Base-by-base conservation (phyloP, 2,797 vertebrate genomes). In the Gymnopithys bicolor region DNA sequence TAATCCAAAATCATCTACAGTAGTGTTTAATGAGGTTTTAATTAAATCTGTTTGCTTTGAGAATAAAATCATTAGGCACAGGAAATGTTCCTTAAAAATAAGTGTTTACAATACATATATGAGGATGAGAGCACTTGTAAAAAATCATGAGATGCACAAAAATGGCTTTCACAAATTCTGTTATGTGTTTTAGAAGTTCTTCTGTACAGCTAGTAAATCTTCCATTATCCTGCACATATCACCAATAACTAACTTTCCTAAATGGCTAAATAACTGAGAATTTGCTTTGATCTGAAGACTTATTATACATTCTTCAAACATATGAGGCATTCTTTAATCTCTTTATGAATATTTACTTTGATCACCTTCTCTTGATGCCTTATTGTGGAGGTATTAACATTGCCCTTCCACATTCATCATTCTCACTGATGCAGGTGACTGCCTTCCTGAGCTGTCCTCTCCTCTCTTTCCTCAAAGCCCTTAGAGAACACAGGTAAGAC, bases 41-140 rank as follows among this genome's bases (percentile, higher is more conserved):
- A 96, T 90, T 91, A 85, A 88, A 93, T 92, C 86, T 94, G 78
- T 93, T 87, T 94, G 77, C 75, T 91, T 92, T 68, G 70, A 94
- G 63, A 93, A 93, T 67, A 90, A 93, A 94, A 94, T 93, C 55
- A 85, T 71, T 89, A 96, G 59, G 46, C 46, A 77, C 55, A 5
- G 7, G 60, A 95, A 94, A 88, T 35, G 25, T 84, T 87, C 73
- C 59, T 90, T 91, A 86, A 93, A 94, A 91, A 75, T 59, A 71
- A 84, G 49, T 95, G 90, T 95, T 94, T 93, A 89, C 86, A 94
- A 95, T 90, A 84, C 35, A 71, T 56, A 28, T 15, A 79, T 51
- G 76, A 94, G 46, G 74, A 91, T 74, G 37, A 95, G 53, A 94
- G 67, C 67, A 67, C 93, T 97, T 75, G 63, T 58, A 84, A 67